Evolutionary conservation across 2,888 invertebrate species (phyloP), one percentile per base, ranked within the genome.

Genomic region (Laothoe populi): DNA sequence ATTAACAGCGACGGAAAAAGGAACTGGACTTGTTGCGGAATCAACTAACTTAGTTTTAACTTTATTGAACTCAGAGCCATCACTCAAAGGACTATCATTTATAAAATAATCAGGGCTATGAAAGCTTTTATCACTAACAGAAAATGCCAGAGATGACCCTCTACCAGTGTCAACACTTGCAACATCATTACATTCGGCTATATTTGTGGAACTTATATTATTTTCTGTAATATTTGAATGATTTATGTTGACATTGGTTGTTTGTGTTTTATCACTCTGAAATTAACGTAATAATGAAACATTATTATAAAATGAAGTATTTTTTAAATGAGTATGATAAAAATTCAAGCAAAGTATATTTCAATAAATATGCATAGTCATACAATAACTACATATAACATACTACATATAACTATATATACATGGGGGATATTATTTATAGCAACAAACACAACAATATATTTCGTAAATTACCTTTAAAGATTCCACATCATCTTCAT

Each of bases 91-190:
- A 64, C 81, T 81, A 42, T 79, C 73, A 57, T 69, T 69, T 58
- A 70, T 68, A 40, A 70, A 81, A 66, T 84, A 87, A 63, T 88
- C 87, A 53, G 88, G 88, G 66, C 90, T 90, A 61, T 78, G 75
- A 16, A 79, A 75, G 68, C 82, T 81, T 70, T 87, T 89, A 49
- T 89, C 88, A 42, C 73, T 82, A 69, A 89, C 87, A 11, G 88
- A 90, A 68, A 77, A 83, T 38, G 82, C 84, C 23, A 87, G 73
- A 5, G 92, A 93, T 21, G 92, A 92, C 10, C 90, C 92, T 53
- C 87, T 71, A 0, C 92, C 92, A 1, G 90, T 89, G 67, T 92
- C 92, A 60, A 84, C 73, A 70, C 88, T 90, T 4, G 78, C 73
- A 24, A 73, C 66, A 69, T 83, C 86, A 73, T 78, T 67, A 61